Base-by-base conservation (phyloP, 2,113 vertebrate species). In the Australoheros scitulus region DNA sequence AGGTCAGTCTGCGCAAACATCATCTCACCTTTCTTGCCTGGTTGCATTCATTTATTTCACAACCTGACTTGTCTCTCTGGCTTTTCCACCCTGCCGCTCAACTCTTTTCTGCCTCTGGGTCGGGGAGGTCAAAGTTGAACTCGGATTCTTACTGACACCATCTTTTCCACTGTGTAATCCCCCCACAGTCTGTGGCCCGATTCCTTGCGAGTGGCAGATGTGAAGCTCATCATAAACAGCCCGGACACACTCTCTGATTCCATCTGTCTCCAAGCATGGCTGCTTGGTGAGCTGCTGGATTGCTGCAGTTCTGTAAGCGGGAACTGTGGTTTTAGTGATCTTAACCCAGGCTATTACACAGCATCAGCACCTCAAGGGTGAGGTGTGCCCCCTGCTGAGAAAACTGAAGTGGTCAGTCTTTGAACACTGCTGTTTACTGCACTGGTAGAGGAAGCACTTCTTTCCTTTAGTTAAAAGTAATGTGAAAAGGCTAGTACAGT, bases 171-270 rank as follows among this genome's bases (percentile, higher is more conserved):
- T n/a, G 63, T 89, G 92, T 93, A 93, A 92, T 93, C 90, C 84
- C 84, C 84, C 4, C 68, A 24, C 85, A 82, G 85, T 87, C 93
- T 94, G 91, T 91, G 91, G 86, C 84, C 87, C 43, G 72, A 87
- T 89, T 94, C 82, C 87, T 87, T 86, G 84, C 76, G 85, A 91
- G 89, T 80, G 89, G 90, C 93, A 94, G 93, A 94, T 93, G 93
- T 92, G 90, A 82, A 81, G 87, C 90, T 93, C 89, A 86, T 92
- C 90, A 92, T 87, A 91, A 82, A 85, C 87, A 84, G 91, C 74
- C 90, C 81, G 22, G 87, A 91, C 90, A 91, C 72, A 88, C 91
- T 92, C 81, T 87, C 90, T 87, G 89, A 87, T 83, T 94, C 94
- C 93, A 92, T 93, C 92, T 93, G 93, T 88, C 91, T 93, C 80